Evolutionary conservation across 2,888 invertebrate species (phyloP), one percentile per base, ranked within the genome.

Genomic region (Drosophila birchii): DNA sequence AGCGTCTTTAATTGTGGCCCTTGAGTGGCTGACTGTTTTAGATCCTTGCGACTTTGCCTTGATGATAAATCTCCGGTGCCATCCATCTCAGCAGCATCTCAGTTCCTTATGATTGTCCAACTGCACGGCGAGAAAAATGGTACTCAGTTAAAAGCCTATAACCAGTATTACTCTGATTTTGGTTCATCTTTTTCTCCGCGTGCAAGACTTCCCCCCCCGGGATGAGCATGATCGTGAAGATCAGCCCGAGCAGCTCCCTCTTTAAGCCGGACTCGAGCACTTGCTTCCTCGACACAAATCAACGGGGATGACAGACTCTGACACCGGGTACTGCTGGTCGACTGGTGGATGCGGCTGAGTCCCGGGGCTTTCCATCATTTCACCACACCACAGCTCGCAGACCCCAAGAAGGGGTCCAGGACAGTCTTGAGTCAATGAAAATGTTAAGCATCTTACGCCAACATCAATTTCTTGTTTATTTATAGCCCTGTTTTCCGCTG

Each of bases 251-350:
- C 63, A 75, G 76, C 78, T 73, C 75, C 73, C 77, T 72, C 78
- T 71, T 78, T 77, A 75, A 78, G 78, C 77, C 73, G 85, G 68
- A 74, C 83, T 78, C 78, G 81, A 83, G 86, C 86, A 84, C 83
- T 84, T 84, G 85, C 82, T 86, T 86, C 87, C 83, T 86, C 81
- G 86, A 84, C 85, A 84, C 86, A 83, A 83, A 83, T 83, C 81
- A 83, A 44, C 38, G 76, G 81, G 84, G 78, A 84, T 84, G 84
- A 86, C 81, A 78, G 81, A 84, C 74, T 67, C 86, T 86, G 82
- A 86, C 84, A 83, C 81, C 18, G 58, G 60, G 18, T 1, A 53
- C 43, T 51, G 29, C 9, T 26, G 23, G 32, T n/a, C n/a, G n/a
- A n/a, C 4, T 11, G 5, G 41, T 44, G 62, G 51, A 56, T 53